Evolutionary conservation across 2,797 vertebrate genomes (phyloP).

Genomic region (Pterois miles): DNA sequence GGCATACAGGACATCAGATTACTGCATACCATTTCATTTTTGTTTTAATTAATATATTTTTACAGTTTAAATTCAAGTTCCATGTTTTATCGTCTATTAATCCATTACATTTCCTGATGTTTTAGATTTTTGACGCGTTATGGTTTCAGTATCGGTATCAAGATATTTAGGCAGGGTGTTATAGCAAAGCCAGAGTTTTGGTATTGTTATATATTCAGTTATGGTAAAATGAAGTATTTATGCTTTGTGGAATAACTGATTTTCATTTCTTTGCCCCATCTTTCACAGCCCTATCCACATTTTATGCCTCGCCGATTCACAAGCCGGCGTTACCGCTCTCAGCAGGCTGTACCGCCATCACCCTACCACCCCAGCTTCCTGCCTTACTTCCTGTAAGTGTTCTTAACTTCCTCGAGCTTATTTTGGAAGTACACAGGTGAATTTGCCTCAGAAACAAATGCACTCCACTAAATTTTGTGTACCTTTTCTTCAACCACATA

Average conservation of each 20-base stretch:
- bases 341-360: conserved; percentile 92
- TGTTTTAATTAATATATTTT: too few relatives aligned
- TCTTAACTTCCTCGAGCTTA: not conserved
- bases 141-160: too few relatives aligned
- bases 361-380: conserved; percentile 96
- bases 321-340: conserved; percentile 92
- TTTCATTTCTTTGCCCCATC: not conserved
- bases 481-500: not conserved
- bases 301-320: conserved; percentile 95
- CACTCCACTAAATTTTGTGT: not conserved
- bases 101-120: too few relatives aligned
- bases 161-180: too few relatives aligned
- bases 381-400: conserved; percentile 96
- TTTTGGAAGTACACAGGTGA: not conserved
- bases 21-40: too few relatives aligned
- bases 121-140: too few relatives aligned
- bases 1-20: too few relatives aligned
- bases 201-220: too few relatives aligned
- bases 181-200: too few relatives aligned
- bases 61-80: too few relatives aligned
- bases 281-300: conserved; percentile 91
- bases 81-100: too few relatives aligned
- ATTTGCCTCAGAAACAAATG: not conserved
- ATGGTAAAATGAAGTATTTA: not conserved
- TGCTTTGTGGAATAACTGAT: not conserved